Evolutionary conservation across 2,888 invertebrate genomes (phyloP).

Genomic region (Caenorhabditis sulstoni): DNA sequence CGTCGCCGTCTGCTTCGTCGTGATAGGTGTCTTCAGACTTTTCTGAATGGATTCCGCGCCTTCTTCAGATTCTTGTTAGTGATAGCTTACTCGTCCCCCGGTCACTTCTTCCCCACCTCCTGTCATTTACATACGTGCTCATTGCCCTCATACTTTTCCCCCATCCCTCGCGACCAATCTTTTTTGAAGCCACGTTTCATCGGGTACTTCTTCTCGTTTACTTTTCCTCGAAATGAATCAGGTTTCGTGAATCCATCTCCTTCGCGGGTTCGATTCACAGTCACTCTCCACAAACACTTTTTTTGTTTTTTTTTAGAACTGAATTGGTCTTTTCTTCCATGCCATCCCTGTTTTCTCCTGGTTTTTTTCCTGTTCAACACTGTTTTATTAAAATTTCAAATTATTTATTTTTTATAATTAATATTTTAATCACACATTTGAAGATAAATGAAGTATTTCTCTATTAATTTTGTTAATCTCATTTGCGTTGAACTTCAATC

Average conservation of each 20-base stretch:
- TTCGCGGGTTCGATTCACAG: slow-evolving; percentile 39
- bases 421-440: slow-evolving; percentile 1
- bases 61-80: slow-evolving; percentile 20
- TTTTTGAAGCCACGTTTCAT: slow-evolving; percentile 40
- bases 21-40: slow-evolving; percentile 1
- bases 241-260: slow-evolving; percentile 46
- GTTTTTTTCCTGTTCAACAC: neutral
- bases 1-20: neutral
- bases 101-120: slow-evolving; percentile 21
- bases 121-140: slow-evolving; percentile 20
- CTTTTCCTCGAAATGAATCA: slow-evolving; percentile 32
- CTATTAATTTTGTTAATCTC: neutral
- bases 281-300: neutral
- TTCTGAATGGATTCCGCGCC: slow-evolving; percentile 2
- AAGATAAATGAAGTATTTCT: neutral
- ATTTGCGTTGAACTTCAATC: slow-evolving; percentile 26
- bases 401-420: neutral
- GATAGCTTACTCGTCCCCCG: slow-evolving; percentile 29
- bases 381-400: neutral
- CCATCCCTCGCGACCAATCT: slow-evolving; percentile 2
- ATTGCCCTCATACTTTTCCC: slow-evolving; percentile 1
- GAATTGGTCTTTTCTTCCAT: neutral
- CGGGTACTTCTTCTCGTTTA: slow-evolving; percentile 26
- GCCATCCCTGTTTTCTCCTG: neutral
- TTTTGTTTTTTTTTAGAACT: neutral